phyloP scores from a whole-genome alignment of 2,888 invertebrate species.

The Drepana falcataria region DNA sequence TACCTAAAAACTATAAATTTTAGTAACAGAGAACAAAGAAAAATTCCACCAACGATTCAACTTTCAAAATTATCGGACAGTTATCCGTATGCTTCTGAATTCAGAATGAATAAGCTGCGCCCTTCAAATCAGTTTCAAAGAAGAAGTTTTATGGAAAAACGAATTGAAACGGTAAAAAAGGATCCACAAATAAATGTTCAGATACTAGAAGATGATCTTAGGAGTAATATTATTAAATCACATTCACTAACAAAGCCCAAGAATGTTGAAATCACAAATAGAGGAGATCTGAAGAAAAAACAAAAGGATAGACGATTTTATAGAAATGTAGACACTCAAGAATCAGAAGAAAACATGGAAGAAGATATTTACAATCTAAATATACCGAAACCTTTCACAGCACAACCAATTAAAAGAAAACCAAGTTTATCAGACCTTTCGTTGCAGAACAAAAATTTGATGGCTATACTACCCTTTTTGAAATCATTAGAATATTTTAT shows the following conservation, averaged over 20 bases:
- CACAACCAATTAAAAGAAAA: constrained; percentile 14
- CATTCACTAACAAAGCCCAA: constrained; percentile 44
- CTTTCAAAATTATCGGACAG: constrained; percentile 48
- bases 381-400: constrained; percentile 20
- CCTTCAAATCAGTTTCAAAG: constrained; percentile 44
- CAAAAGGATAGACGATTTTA: constrained; percentile 33
- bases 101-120: constrained; percentile 42
- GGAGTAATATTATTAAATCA: constrained; percentile 43
- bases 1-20: constrained; percentile 57
- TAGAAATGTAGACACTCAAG: constrained; percentile 30
- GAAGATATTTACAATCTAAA: constrained; percentile 13
- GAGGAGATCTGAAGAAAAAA: constrained; percentile 34
- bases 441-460: constrained; percentile 30
- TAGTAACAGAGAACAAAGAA: constrained; percentile 37
- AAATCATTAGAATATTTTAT: constrained; percentile 52
- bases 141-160: constrained; percentile 38
- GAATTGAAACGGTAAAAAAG: constrained; percentile 37
- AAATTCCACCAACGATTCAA: constrained; percentile 49
- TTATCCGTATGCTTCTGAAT: constrained; percentile 56
- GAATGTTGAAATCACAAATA: constrained; percentile 48
- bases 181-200: constrained; percentile 55
- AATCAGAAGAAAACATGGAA: constrained; percentile 21
- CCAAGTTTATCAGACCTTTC: constrained; percentile 17
- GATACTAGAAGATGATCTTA: constrained; percentile 48
- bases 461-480: constrained; percentile 51